Evolutionary conservation across 2,888 invertebrate genomes (phyloP), one percentile per base, ranked within the genome.

Genomic region (Heliconius ethilla): DNA sequence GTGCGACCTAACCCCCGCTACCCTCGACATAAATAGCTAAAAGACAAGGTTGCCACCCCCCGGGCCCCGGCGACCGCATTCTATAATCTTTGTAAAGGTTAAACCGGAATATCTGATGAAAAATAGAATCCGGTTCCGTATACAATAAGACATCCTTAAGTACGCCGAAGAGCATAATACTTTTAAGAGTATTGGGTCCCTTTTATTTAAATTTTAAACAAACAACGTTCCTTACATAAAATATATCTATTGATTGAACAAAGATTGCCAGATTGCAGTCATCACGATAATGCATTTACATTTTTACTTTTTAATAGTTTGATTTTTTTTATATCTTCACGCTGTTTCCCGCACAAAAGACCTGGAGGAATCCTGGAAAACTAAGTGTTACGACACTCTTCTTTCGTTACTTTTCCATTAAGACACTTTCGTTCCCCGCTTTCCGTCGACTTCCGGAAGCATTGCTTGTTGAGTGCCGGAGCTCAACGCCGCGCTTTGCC

Each of bases 1-100:
- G 83, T 88, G 89, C 87, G 87, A 85, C 80, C 86, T 86, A 83
- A 85, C 89, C 89, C 92, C 90, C 89, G 85, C 89, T 87, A 90
- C 92, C 92, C 91, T 89, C 92, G 88, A 90, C 93, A 93, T 94
- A 94, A 94, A 94, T 94, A 94, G 91, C 92, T 93, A 89, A 93
- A 91, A 92, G 89, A 92, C 94, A 94, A 93, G 94, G 94, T 94
- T 94, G 90, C 94, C 93, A 92, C 92, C 93, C 92, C 33, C 89
- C 88, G 87, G 88, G 89, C 91, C 90, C 89, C 88, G 83, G 86
- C 90, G 90, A 91, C 92, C 92, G 91, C 92, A 91, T 92, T 93
- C 83, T 92, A 91, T 92, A 93, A 93, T 93, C 91, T 91, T 87
- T 89, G 88, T 90, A 93, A 93, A 94, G 93, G 93, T 94, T 93